phyloP scores from a whole-genome alignment of 2,797 vertebrate species.

The Florisuga fusca region DNA sequence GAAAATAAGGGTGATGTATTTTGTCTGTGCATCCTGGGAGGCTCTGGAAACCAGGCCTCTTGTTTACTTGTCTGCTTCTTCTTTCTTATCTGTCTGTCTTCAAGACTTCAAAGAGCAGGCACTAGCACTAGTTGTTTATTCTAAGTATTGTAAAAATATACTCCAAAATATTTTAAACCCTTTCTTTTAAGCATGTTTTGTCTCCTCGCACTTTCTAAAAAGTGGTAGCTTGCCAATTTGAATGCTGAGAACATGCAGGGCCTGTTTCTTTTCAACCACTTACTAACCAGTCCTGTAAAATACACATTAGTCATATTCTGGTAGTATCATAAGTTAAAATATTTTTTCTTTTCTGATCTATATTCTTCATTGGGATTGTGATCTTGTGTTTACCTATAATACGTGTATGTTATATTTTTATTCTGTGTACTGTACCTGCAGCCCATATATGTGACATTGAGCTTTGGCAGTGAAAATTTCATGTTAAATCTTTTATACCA shows the following conservation, averaged over 20 bases:
- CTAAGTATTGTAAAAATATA: not conserved
- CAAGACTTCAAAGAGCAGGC: not conserved
- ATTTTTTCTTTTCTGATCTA: not conserved
- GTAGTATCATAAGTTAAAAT: not conserved
- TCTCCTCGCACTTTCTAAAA: not conserved
- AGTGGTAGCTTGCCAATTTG: not conserved
- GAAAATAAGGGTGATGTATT: not conserved
- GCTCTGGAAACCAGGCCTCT: not conserved
- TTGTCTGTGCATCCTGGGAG: not conserved
- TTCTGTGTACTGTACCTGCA: not conserved
- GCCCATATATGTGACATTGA: not conserved
- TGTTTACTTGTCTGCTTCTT: not conserved
- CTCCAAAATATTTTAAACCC: not conserved
- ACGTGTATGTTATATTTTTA: not conserved
- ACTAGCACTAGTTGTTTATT: not conserved
- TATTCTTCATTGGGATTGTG: not conserved
- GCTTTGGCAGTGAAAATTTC: not conserved
- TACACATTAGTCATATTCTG: not conserved
- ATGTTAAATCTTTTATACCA: not conserved
- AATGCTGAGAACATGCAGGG: not conserved
- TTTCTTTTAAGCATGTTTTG: not conserved
- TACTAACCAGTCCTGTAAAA: not conserved
- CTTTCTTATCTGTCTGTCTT: not conserved
- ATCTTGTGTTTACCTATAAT: not conserved
- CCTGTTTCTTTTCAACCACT: not conserved